Evolutionary conservation across 2,113 vertebrate genomes (phyloP).

Genomic region (Phrynosoma blainvillii): DNA sequence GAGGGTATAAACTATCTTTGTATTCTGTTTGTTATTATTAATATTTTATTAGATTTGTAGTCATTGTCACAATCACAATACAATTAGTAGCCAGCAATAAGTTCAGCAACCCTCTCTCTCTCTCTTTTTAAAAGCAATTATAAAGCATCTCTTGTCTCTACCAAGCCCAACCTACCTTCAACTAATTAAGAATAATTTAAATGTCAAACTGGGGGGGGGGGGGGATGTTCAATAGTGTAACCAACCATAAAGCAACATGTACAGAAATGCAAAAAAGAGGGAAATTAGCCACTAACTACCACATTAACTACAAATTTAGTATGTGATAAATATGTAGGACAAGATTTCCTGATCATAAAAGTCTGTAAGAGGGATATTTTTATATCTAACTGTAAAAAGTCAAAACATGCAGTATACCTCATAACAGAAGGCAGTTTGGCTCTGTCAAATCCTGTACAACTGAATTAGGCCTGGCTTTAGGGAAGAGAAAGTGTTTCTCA

Average conservation of each 20-base stretch:
- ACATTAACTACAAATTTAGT: neutral
- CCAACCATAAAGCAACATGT: no score
- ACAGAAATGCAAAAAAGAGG: neutral
- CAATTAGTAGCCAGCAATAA: neutral
- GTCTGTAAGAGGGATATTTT: neutral
- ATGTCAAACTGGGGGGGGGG: no score
- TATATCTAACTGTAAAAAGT: neutral
- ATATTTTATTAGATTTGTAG: neutral
- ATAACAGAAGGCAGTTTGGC: neutral
- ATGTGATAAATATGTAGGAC: neutral
- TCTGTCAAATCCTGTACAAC: neutral
- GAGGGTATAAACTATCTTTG: neutral
- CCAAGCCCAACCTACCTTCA: neutral
- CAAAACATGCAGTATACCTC: neutral
- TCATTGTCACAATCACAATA: neutral
- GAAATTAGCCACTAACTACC: neutral
- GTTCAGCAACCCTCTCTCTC: neutral
- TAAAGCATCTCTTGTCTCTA: neutral
- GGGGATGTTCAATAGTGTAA: neutral
- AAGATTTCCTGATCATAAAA: neutral
- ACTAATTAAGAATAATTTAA: neutral
- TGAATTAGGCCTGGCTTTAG: neutral
- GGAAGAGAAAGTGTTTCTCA: neutral
- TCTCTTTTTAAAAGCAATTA: neutral
- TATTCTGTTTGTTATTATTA: neutral